Conservation (phyloP, 2,888 invertebrate species). For the Acanthacorydalis orientalis region DNA sequence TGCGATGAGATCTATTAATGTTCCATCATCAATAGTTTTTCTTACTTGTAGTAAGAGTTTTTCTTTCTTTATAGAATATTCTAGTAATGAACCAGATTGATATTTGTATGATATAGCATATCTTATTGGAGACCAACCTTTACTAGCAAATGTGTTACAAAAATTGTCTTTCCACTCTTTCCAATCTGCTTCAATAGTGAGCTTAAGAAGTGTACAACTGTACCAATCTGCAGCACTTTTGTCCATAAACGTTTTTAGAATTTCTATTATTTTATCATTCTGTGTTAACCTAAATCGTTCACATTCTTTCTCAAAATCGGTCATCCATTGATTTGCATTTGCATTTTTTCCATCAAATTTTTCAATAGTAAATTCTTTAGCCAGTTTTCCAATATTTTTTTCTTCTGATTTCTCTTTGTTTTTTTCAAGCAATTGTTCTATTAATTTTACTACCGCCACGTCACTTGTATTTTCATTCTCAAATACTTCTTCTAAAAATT, state of each 20-base stretch:
- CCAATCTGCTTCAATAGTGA: constrained; percentile 12
- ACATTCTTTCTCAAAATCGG: constrained; percentile 12
- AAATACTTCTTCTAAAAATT: not conserved
- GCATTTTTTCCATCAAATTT: constrained; percentile 11
- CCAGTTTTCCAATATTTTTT: constrained; percentile 9
- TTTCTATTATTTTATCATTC: constrained; percentile 10
- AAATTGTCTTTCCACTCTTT: constrained; percentile 14
- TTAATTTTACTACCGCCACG: not conserved
- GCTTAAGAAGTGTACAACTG: constrained; percentile 10
- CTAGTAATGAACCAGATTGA: constrained; percentile 12
- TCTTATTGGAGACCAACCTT: constrained; percentile 13
- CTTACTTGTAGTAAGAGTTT: constrained; percentile 12
- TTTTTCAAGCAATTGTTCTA: constrained; percentile 3
- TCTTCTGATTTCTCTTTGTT: not conserved
- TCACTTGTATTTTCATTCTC: no score
- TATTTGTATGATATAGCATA: constrained; percentile 14
- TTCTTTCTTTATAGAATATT: constrained; percentile 13
- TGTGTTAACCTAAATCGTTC: constrained; percentile 9
- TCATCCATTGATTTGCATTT: constrained; percentile 12
- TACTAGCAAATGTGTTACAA: constrained; percentile 13
- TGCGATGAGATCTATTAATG: constrained; percentile 16
- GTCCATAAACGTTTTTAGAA: constrained; percentile 9
- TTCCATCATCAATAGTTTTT: constrained; percentile 11
- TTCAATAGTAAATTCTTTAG: constrained; percentile 10
- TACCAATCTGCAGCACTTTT: constrained; percentile 10